Evolutionary conservation across 2,888 invertebrate species (phyloP).

Genomic region (Sphecodes monilicornis): DNA sequence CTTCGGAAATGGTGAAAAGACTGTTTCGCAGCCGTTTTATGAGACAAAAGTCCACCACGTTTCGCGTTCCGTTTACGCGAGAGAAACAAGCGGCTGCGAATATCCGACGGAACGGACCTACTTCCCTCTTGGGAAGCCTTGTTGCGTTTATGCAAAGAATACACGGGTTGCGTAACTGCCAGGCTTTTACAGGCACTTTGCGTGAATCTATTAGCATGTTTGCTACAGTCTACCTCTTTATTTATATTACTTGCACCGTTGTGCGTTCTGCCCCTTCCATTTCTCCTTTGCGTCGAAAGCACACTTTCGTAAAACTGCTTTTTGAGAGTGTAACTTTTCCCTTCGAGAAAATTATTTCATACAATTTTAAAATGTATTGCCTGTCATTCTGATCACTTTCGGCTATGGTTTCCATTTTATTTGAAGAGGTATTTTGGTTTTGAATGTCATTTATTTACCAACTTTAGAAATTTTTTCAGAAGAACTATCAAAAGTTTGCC

Average conservation of each 20-base stretch:
- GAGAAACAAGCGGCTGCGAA: constrained; percentile 32
- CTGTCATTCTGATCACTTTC: neutral
- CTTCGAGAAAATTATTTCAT: neutral
- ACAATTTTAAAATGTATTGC: neutral
- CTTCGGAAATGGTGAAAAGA: constrained; percentile 36
- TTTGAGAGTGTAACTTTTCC: neutral
- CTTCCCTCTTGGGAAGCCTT: constrained; percentile 49
- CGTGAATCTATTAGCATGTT: constrained; percentile 50
- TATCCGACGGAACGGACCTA: constrained; percentile 49
- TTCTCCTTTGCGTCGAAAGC: neutral
- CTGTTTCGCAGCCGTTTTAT: constrained; percentile 38
- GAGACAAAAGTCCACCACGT: constrained; percentile 53
- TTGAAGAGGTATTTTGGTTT: no score
- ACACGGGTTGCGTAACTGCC: constrained; percentile 43
- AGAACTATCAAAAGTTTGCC: no score
- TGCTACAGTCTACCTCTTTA: neutral
- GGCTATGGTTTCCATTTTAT: neutral
- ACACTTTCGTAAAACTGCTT: neutral
- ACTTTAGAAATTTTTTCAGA: no score
- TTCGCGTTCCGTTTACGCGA: constrained; percentile 34
- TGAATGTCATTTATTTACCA: no score
- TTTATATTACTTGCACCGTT: constrained; percentile 10
- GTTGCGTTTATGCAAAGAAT: constrained; percentile 53
- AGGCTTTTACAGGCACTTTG: constrained; percentile 42
- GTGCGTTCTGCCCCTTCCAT: neutral